A percentile compares a stretch with the other conserved stretches of the same genome.
phyloP scores from a whole-genome alignment of 2,888 invertebrate genomes.

The Napeogenes sylphis region DNA sequence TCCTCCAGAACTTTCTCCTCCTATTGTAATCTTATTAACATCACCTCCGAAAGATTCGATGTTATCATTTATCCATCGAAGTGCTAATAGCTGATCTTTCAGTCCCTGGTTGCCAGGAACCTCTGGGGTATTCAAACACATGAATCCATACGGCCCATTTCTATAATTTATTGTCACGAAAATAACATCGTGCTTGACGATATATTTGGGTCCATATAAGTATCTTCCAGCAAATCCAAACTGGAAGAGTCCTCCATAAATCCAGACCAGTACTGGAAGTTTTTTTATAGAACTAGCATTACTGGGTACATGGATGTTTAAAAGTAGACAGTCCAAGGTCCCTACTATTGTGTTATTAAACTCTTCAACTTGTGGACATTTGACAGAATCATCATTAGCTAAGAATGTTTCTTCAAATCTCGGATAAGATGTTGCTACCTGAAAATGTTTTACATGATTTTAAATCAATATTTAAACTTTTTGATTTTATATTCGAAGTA shows the following conservation, averaged over 20 bases:
- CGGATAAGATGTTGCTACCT: constrained; percentile 30
- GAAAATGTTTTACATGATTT: constrained; percentile 16
- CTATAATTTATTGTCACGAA: constrained; percentile 44
- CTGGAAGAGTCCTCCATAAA: constrained; percentile 38
- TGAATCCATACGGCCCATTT: constrained; percentile 41
- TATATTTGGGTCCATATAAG: too few species aligned
- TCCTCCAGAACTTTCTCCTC: constrained; percentile 36
- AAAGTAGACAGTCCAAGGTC: constrained; percentile 70
- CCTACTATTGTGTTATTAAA: constrained; percentile 34
- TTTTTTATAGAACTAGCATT: constrained; percentile 28
- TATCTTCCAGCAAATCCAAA: too few species aligned
- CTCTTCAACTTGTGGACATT: constrained; percentile 42
- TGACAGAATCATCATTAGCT: constrained; percentile 41
- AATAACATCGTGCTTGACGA: constrained; percentile 33
- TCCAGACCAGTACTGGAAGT: constrained; percentile 55
- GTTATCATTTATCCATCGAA: constrained; percentile 43
- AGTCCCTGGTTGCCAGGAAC: constrained; percentile 47
- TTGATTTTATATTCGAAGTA: too few species aligned
- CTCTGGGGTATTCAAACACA: constrained; percentile 38
- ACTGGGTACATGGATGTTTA: constrained; percentile 78
- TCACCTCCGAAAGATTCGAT: constrained; percentile 43
- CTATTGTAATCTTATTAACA: constrained; percentile 36
- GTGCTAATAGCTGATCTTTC: constrained; percentile 40
- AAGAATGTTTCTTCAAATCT: constrained; percentile 36
- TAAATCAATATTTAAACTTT: too few species aligned